Conservation (phyloP, 2,888 invertebrate genomes). For the Brachyptera risi region DNA sequence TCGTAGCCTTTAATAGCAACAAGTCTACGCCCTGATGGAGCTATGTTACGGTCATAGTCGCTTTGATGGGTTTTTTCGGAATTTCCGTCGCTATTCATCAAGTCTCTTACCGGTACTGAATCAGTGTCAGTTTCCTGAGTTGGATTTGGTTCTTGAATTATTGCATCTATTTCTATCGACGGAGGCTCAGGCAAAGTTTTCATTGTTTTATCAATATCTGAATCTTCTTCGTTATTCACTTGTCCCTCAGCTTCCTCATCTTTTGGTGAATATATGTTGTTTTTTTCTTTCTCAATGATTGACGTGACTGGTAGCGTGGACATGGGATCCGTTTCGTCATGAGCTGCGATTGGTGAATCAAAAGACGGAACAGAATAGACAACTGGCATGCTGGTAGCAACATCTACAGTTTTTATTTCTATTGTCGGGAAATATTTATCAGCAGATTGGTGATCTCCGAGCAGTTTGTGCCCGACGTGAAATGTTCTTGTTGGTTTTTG, state of each 20-base stretch:
- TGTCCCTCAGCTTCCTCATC: no score
- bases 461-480: constrained; percentile 1
- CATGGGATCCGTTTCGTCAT: neutral
- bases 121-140: no score
- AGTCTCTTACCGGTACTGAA: no score
- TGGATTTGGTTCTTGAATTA: neutral
- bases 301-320: no score
- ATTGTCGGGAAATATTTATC: no score
- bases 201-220: no score
- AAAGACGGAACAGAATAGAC: neutral
- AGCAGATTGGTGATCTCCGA: constrained; percentile 9
- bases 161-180: neutral
- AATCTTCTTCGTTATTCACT: neutral
- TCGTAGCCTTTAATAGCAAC: neutral
- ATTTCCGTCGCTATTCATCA: no score
- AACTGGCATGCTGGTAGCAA: no score
- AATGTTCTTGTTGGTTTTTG: neutral
- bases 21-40: neutral
- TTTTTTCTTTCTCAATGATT: no score
- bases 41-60: neutral
- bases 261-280: no score
- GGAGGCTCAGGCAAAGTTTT: neutral
- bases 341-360: neutral
- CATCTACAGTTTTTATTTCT: no score
- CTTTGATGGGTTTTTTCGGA: no score